Evolutionary conservation across 2,888 invertebrate genomes (phyloP), one percentile per base, ranked within the genome.

Genomic region (Dermolepida albohirtum): DNA sequence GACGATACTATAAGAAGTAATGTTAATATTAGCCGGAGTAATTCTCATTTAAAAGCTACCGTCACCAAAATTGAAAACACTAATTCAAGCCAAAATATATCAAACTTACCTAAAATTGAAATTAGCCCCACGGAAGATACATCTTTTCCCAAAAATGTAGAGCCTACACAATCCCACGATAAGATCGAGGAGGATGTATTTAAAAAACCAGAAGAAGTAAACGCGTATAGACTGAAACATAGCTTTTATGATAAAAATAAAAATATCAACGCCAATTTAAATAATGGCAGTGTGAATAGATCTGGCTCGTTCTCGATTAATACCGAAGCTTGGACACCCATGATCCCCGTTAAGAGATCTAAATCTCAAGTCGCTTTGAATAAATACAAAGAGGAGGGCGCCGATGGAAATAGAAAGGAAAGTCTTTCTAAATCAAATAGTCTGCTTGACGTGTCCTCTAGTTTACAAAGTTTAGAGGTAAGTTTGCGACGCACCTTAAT

Each of bases 381-480:
- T 66, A 79, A 77, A 71, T 78, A 78, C 67, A 79, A 74, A 63
- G 71, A 76, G 5, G 70, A 68, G 8, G 11, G 22, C 41, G 11
- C 41, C 1, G 71, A 71, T n/a, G 59, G 51, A 10, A 41, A 39
- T 34, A 17, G 8, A 64, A 62, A 44, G 1, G 64, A 54, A 8
- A 69, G 63, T 27, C 73, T 81, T 41, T 76, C 78, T 4, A 81
- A 79, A 73, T 82, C 82, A 22, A 82, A 78, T 67, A 83, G 83
- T 74, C 77, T 83, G 52, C 81, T 81, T 71, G 85, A 85, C 73
- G 81, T 83, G 16, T 82, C 83, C 52, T 59, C 66, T 47, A 84
- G 84, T 44, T 77, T 84, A 62, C 85, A 84, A 74, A 84, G 84
- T 74, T 78, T 84, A 70, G 84, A 82, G 83, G 84, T 84, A 78